Evolutionary conservation across 2,113 vertebrate species (phyloP).

Genomic region (Rhegmatorhina hoffmannsi): DNA sequence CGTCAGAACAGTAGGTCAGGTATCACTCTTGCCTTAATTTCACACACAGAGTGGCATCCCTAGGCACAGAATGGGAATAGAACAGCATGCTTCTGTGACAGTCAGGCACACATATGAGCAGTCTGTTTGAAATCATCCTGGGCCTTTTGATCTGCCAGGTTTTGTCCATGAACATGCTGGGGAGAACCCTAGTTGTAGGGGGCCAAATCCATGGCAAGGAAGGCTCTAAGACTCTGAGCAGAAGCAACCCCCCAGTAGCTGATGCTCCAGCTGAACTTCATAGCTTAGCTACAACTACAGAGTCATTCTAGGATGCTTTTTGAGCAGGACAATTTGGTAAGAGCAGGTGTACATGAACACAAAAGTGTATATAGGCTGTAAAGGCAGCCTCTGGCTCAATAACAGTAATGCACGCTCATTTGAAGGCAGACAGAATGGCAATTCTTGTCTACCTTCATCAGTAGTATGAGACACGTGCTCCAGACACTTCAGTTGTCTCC

Average conservation of each 20-base stretch:
- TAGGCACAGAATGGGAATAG: not conserved
- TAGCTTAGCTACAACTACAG: not conserved
- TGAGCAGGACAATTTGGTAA: not conserved
- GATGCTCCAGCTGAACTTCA: not conserved
- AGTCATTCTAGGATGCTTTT: not conserved
- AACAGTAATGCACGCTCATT: not conserved
- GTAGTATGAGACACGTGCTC: not conserved
- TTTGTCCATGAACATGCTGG: not conserved
- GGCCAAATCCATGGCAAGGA: not conserved
- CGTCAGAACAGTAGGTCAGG: not conserved
- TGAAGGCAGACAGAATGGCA: not conserved
- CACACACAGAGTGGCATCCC: not conserved
- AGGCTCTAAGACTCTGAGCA: not conserved
- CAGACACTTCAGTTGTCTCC: not conserved
- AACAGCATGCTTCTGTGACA: not conserved
- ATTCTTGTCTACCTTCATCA: not conserved
- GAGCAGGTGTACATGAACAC: not conserved
- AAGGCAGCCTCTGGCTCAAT: not conserved
- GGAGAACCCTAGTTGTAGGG: fast-evolving
- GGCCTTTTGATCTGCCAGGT: not conserved
- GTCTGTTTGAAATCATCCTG: not conserved
- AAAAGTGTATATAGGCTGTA: not conserved
- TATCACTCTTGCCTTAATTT: not conserved
- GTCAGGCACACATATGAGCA: not conserved
- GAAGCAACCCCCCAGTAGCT: not conserved